phyloP scores from a whole-genome alignment of 2,797 vertebrate species.

The Rhynchonycteris naso region DNA sequence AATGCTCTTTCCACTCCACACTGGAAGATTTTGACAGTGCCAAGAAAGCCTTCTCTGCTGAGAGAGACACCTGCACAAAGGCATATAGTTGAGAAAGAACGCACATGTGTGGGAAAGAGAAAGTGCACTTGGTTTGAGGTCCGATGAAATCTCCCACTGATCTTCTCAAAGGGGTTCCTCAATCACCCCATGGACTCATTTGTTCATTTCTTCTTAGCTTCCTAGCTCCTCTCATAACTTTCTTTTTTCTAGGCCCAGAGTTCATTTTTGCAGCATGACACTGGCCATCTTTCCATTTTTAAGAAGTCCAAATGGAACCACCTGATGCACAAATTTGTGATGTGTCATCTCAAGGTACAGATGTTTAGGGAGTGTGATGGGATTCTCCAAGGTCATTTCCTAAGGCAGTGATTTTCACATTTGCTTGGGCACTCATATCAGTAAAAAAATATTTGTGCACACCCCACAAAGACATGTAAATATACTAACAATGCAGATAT shows the following conservation, averaged over 20 bases:
- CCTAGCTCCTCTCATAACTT: not conserved
- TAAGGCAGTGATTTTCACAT: not conserved
- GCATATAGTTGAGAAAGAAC: not conserved
- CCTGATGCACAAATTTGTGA: constrained; percentile 89
- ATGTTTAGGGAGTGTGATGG: not conserved
- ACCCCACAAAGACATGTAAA: not conserved
- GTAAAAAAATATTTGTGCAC: not conserved
- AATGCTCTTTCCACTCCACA: not conserved
- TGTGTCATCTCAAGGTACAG: constrained; percentile 92
- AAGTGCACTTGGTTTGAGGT: not conserved
- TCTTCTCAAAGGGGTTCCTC: not conserved
- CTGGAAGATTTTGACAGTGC: not conserved
- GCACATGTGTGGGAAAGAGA: not conserved
- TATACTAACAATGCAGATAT: not conserved
- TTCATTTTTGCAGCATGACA: constrained; percentile 87
- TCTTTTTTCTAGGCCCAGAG: constrained; percentile 87
- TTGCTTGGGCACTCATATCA: not conserved
- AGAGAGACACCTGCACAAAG: not conserved
- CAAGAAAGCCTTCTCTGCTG: not conserved
- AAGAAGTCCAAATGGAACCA: constrained; percentile 92
- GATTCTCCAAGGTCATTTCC: not conserved
- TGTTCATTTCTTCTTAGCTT: not conserved
- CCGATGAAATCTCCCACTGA: not conserved
- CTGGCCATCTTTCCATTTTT: constrained; percentile 94
- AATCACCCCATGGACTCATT: not conserved